These are phyloP conservation scores for Rotaria macrura DNA, from an alignment of 2,888 invertebrate species.

Conservation along the genomic window DNA sequence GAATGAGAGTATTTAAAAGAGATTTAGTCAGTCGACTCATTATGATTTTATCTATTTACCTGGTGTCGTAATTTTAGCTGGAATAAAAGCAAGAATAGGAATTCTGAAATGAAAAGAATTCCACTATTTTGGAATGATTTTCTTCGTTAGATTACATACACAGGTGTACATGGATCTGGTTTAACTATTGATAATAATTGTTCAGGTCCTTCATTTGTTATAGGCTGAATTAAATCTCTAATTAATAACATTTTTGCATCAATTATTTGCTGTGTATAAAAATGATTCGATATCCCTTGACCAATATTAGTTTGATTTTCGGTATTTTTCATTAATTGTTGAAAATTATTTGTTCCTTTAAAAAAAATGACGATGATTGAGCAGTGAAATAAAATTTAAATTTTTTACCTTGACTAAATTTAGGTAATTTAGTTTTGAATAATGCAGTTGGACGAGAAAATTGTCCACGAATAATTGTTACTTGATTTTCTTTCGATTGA, in stretches of 20 bases:
- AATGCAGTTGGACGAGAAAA: background rate
- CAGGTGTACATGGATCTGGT: background rate
- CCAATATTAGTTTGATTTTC: background rate
- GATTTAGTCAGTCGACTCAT: too few species aligned
- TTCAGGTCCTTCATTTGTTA: background rate
- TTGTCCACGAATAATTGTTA: background rate
- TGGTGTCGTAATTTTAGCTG: background rate
- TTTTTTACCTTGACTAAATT: background rate
- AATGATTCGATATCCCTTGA: background rate
- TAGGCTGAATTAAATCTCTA: background rate
- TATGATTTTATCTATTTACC: background rate
- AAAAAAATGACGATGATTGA: background rate
- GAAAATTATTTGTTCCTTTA: background rate
- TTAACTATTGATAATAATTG: background rate
- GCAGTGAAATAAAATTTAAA: too few species aligned
- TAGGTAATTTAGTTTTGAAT: background rate
- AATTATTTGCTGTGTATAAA: slow-evolving; percentile 9
- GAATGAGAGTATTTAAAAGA: too few species aligned
- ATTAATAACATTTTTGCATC: background rate
- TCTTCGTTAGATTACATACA: background rate
- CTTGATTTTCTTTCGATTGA: background rate
- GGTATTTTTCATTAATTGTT: background rate
- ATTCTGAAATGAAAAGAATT: background rate
- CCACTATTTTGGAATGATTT: background rate
- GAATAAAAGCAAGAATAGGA: background rate